Base-by-base conservation (phyloP, 1,140 invertebrate genomes). In the Pseudomyrmex pallidus region DNA sequence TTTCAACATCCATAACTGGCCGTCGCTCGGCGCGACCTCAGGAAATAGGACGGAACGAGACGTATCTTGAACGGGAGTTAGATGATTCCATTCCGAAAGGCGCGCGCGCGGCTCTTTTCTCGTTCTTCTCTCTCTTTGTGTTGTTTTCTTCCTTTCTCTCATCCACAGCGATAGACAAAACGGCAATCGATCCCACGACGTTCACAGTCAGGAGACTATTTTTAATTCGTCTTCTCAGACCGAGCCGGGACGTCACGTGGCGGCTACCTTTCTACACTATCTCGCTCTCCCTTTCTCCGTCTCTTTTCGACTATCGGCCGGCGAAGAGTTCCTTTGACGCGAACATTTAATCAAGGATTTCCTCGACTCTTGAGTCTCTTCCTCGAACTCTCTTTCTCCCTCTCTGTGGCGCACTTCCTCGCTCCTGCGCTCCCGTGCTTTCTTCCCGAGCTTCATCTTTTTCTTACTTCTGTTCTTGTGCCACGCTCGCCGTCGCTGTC, bases 1-100 rank as follows among this genome's bases (percentile, higher is more conserved):
- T 92, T 91, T 91, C 88, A 91, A 89, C 87, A 89, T 91, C 88
- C 84, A 91, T 90, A 90, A 90, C 90, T 88, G 89, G 90, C 86
- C 82, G 89, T 90, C 86, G 85, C 82, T 82, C 61, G 67, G 85
- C 63, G 87, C 87, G 87, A 91, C 76, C 85, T 89, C 85, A 74
- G 90, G 89, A 92, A 91, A 91, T 91, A 83, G 90, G 72, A 90
- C 73, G 82, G 76, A 59, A 87, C 56, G 89, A 89, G 91, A 91
- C 90, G 88, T 90, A 90, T 90, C 91, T 91, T 88, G 83, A 87
- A 85, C 86, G 80, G 76, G 84, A 84, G 73, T 63, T 52, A 76
- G 87, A 83, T 86, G 74, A 77, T 72, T 88, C 63, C 87, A 85
- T 83, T 78, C 83, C 59, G 86, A 83, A 61, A 85, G 85, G 66